Base-by-base conservation (phyloP, 1,140 invertebrate species). In the Macrobrachium nipponense region DNA sequence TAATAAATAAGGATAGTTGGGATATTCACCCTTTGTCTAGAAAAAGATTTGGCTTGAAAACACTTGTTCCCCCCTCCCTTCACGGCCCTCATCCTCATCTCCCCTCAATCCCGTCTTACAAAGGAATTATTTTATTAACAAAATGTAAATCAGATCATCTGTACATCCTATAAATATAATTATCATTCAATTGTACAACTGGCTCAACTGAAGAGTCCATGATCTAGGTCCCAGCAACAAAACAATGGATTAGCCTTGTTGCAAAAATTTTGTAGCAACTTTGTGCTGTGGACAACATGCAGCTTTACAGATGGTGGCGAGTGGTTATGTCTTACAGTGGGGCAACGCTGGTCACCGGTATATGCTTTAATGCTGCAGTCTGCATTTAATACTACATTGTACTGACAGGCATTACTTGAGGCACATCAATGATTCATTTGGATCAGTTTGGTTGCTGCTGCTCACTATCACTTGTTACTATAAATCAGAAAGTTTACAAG, bases 111-210 rank as follows among this genome's bases (percentile, higher is more conserved):
- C 77, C 84, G 84, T 80, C 84, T 86, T 75, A 86, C 66, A 80
- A 86, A 78, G 77, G 80, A 79, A 86, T 78, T 73, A 80, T 78
- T 73, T 86, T 78, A 82, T 87, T 81, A 87, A 87, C 79, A 87
- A 82, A 80, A 86, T 44, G 64, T 77, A 66, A 81, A 81, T 87
- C 85, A 87, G 85, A 87, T 87, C 85, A 87, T 87, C 85, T 87
- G 85, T 87, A 87, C 85, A 87, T 68, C 73, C 81, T 81, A 81
- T 81, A 87, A 87, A 81, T 87, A 87, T 87, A 87, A 87, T 87
- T 87, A 87, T 87, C 85, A 87, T 87, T 87, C 85, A 81, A 73
- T 87, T 87, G 85, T 87, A 87, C 85, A 87, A 82, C 85, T 87
- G 85, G 85, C 78, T 82, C 79, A 75, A 36, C 60, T 76, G 59